Evolutionary conservation across 2,888 invertebrate species (phyloP), one percentile per base, ranked within the genome.

Genomic region (Boloria selene): DNA sequence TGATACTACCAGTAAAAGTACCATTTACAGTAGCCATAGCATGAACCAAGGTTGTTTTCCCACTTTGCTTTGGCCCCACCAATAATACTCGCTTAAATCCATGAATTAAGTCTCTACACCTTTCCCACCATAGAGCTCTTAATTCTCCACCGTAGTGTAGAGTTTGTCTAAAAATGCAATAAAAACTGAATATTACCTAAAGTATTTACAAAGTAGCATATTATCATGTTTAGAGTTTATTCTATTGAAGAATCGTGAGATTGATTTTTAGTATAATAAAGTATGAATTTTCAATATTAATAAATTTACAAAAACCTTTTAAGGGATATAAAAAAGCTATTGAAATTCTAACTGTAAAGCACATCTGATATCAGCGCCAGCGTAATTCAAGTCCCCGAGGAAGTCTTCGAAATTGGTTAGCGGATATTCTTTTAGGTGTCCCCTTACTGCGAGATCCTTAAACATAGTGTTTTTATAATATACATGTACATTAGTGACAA

Each of bases 91-190:
- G 80, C 5, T 74, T 79, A 16, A 75, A 79, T 0, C 85, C 86
- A 3, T 77, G 78, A 0, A 59, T 52, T 1, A 81, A 66, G 47
- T 81, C 81, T 0, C 75, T 74, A 68, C 86, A 87, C 64, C 67
- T 76, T 13, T 88, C 86, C 90, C 90, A 89, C 90, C 89, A 90
- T 6, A 82, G 58, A 1, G 69, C 67, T 68, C 84, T 80, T 17
- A 77, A 76, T 70, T 90, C 88, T 1, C 83, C 88, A 17, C 79
- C 76, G 13, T 75, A 80, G 4, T 82, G 82, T 6, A 70, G 59
- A 4, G 83, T 72, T 66, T 70, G 69, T 44, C 89, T 88, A 67
- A 45, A 75, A 73, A 14, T 54, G 60, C 13, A 44, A 38, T 18
- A 42, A 26, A 26, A 16, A n/a, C 4, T 31, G 3, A 26, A 7